These are phyloP conservation scores for pig (Sus scrofa) DNA, from an alignment of 2,113 vertebrate species.

Conservation along the genomic window T2T-Sscrofa CM000826.6:103952501-103953000, in stretches of 20 bases:
- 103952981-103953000: background rate
- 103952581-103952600: constrained; percentile 71
- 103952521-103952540: constrained; percentile 66
- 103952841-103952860: background rate
- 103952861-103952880: background rate
- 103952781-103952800: background rate
- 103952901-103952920: background rate
- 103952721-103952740: constrained; percentile 3
- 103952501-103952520: constrained; percentile 63
- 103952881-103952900: background rate
- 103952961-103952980: background rate
- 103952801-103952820: background rate
- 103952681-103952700: background rate
- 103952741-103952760: background rate
- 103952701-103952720: background rate
- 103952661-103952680: constrained; percentile 23
- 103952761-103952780: background rate
- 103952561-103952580: constrained; percentile 49
- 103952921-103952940: constrained; percentile 31
- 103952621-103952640: constrained; percentile 63
- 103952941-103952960: background rate
- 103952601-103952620: constrained; percentile 15
- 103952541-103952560: constrained; percentile 61
- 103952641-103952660: constrained; percentile 64
- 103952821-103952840: background rate